Percentiles rank a stretch among this genome's conserved stretches.
phyloP scores from a whole-genome alignment of 2,113 vertebrate species.

The Ictalurus furcatus region DNA sequence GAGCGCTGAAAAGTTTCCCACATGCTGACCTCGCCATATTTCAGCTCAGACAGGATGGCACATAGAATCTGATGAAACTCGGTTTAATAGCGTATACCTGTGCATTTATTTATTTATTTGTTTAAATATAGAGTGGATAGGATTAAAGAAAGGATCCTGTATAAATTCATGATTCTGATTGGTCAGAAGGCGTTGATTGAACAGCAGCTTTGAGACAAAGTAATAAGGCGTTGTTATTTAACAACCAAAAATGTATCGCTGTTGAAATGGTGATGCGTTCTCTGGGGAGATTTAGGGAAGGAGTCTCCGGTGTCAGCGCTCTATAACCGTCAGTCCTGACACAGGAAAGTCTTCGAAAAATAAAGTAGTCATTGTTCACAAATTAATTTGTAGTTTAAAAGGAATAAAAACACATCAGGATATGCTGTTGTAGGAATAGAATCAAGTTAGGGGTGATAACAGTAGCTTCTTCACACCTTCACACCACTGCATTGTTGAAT shows the following conservation, averaged over 20 bases:
- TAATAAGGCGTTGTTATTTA: background rate
- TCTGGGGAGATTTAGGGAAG: background rate
- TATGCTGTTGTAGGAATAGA: too few species aligned
- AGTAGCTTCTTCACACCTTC: too few species aligned
- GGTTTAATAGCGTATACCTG: background rate
- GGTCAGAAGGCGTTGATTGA: background rate
- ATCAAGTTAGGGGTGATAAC: too few species aligned
- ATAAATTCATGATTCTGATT: background rate
- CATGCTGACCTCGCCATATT: conserved; percentile 23
- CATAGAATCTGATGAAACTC: background rate
- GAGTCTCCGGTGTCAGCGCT: background rate
- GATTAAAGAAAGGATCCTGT: background rate
- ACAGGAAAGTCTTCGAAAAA: too few species aligned
- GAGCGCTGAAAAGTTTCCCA: background rate
- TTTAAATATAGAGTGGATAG: background rate
- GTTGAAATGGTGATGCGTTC: too few species aligned
- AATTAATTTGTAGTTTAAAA: too few species aligned
- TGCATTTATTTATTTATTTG: background rate
- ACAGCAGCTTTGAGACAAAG: background rate
- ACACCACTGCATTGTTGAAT: too few species aligned
- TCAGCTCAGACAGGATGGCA: background rate
- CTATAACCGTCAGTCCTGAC: too few species aligned
- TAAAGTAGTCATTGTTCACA: too few species aligned
- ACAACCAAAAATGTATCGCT: too few species aligned
- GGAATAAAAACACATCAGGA: too few species aligned